Base-by-base conservation (phyloP, 2,113 vertebrate species). In the Phyllostomus hastatus region DNA sequence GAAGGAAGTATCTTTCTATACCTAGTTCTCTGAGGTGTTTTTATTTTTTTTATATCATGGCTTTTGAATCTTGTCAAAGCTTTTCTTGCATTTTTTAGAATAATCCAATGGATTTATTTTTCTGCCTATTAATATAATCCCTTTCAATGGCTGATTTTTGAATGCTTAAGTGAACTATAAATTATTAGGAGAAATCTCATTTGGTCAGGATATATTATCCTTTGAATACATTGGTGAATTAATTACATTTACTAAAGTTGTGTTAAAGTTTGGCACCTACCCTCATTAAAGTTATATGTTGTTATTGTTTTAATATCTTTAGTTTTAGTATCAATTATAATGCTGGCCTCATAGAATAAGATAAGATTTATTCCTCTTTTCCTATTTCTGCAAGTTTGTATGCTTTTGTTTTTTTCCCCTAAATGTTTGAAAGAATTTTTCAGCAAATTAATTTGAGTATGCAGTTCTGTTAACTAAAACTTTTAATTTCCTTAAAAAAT, bases 371-470 rank as follows among this genome's bases (percentile, higher is more conserved):
- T 73, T 59, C 4, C 3, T 69, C 15, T 61, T 61, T 88, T 61
- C 38, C 11, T 83, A 35, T 50, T 87, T 94, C 72, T n/a, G 10
- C 9, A 82, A 90, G 11, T 89, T 79, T 81, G 33, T 14, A 1
- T 50, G 38, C 52, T 72, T 93, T 72, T 72, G 54, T 90, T 75
- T 33, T 66, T 90, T 90, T 94, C 38, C 43, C 59, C 33, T 78
- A 82, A 81, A 70, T 87, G 2, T 82, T 86, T 92, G 9, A 90
- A 86, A 90, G 7, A 59, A 83, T 90, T 96, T 83, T 79, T 17
- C 17, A 88, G 64, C 43, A 69, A 94, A 94, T 50, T 26, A 86
- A 80, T 43, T 4, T 76, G 20, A 12, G 16, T 48, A 20, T 26
- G 14, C 2, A 67, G 22, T 88, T 95, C 87, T 66, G 75, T 91